Evolutionary conservation across 1,140 invertebrate genomes (phyloP).

Genomic region (Onthophagus taurus): DNA sequence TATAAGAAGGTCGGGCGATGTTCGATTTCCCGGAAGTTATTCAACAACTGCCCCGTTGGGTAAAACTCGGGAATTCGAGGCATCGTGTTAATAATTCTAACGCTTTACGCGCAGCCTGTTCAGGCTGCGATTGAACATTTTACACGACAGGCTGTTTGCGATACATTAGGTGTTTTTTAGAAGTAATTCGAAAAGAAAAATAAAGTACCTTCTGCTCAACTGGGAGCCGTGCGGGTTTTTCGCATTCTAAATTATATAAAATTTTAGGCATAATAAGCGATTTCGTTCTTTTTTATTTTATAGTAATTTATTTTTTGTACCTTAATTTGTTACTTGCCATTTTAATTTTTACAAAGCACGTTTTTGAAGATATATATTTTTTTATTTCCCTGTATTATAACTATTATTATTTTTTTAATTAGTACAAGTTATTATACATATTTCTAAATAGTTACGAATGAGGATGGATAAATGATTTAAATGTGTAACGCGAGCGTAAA

Average conservation of each 20-base stretch:
- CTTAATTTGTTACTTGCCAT: neutral
- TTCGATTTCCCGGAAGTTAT: neutral
- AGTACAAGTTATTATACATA: too few relatives aligned
- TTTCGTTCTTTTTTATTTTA: too few relatives aligned
- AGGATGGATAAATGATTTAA: too few relatives aligned
- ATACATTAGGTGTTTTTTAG: slow-evolving; percentile 11
- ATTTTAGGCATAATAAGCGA: too few relatives aligned
- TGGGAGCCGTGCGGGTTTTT: slow-evolving; percentile 14
- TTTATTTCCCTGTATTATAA: too few relatives aligned
- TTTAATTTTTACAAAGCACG: neutral
- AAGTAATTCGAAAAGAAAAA: slow-evolving; percentile 31
- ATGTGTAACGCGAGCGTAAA: too few relatives aligned
- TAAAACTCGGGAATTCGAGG: neutral
- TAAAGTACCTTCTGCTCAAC: slow-evolving; percentile 27
- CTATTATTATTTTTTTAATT: too few relatives aligned
- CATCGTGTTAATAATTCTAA: slow-evolving; percentile 34
- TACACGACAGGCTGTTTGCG: slow-evolving; percentile 35
- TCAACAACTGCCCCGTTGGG: slow-evolving; percentile 17
- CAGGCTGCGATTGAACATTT: slow-evolving; percentile 27
- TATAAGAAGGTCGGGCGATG: neutral
- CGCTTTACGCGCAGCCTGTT: slow-evolving; percentile 36
- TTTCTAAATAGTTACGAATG: too few relatives aligned
- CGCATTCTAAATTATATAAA: too few relatives aligned
- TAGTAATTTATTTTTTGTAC: slow-evolving; percentile 13
- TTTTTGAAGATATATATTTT: slow-evolving; percentile 1